phyloP scores from a whole-genome alignment of 2,888 invertebrate genomes.

The Zaprionus obscuricornis region DNA sequence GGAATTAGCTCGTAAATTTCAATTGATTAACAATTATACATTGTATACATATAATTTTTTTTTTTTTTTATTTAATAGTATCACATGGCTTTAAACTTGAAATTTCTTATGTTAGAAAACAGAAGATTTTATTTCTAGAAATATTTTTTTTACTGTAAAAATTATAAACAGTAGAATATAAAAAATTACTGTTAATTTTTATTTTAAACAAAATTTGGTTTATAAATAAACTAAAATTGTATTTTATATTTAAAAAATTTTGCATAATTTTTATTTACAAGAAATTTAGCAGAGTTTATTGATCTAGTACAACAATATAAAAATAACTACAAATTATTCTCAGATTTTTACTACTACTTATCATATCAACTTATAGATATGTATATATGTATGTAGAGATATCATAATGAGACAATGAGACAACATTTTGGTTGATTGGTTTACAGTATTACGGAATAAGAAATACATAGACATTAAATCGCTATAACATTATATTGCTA shows the following conservation, averaged over 20 bases:
- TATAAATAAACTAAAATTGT: too few relatives aligned
- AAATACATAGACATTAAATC: slow-evolving; percentile 23
- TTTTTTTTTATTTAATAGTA: too few relatives aligned
- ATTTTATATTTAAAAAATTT: background rate
- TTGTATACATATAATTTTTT: background rate
- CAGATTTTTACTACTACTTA: too few relatives aligned
- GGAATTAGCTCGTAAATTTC: slow-evolving; percentile 34
- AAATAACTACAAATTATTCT: slow-evolving; percentile 14
- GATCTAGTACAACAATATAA: slow-evolving; percentile 23
- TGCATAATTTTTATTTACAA: background rate
- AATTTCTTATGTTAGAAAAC: too few relatives aligned
- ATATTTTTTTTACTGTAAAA: too few relatives aligned
- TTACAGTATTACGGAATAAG: slow-evolving; percentile 45
- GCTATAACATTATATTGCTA: background rate
- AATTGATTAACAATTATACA: slow-evolving; percentile 14
- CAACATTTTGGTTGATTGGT: slow-evolving; percentile 32
- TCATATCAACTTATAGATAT: too few relatives aligned
- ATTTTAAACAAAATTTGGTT: too few relatives aligned
- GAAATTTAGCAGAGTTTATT: slow-evolving; percentile 26
- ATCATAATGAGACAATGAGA: slow-evolving; percentile 7
- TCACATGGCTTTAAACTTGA: too few relatives aligned
- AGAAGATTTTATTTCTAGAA: too few relatives aligned
- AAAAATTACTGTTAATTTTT: too few relatives aligned
- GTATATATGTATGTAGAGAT: slow-evolving; percentile 11
- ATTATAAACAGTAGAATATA: too few relatives aligned